Evolutionary conservation across 2,797 vertebrate genomes (phyloP), one percentile per base, ranked within the genome.

Genomic region (Leuciscus waleckii): DNA sequence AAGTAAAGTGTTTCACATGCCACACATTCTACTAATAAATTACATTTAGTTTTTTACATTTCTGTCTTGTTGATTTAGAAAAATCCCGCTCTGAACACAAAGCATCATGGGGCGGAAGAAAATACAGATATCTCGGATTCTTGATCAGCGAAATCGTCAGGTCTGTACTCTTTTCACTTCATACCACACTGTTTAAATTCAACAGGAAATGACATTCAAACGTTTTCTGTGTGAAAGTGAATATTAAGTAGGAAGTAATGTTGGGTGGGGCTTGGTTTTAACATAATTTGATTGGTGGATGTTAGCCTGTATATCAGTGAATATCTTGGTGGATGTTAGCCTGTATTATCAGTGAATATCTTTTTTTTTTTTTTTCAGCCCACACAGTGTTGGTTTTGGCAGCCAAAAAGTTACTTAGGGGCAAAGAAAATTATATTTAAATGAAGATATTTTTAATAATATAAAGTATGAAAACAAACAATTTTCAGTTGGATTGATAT

Each of bases 61-160:
- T 75, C 14, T 19, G 3, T 49, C 29, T 7, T n/a, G n/a, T 5
- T 54, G 32, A 21, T 91, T 69, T 65, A 85, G 87, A 82, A 87
- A 90, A 82, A 89, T 89, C 92, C 93, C 91, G 85, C 90, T 58
- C 39, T 11, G 51, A 81, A 65, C n/a, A 56, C 19, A 74, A 29
- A 85, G 21, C 2, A 94, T 90, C 35, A 99, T 99, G 98, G 98
- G 98, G 51, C 93, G 98, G 88, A 99, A 98, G 93, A 99, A 99
- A 92, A 99, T 99, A 88, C 98, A 99, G 92, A 99, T 99, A 89
- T 98, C 98, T 39, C 96, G 97, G 3, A 99, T 99, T 85, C 85
- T 97, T 91, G 98, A 99, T 88, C 97, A 98, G 88, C 90, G 98
- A 87, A 99, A 99, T 85, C 94, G 98, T 37, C 98, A 99, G 96